A percentile compares a stretch with the other conserved stretches of the same genome.
phyloP scores from a whole-genome alignment of 1,140 invertebrate genomes.

The Drosophila triauraria region DNA sequence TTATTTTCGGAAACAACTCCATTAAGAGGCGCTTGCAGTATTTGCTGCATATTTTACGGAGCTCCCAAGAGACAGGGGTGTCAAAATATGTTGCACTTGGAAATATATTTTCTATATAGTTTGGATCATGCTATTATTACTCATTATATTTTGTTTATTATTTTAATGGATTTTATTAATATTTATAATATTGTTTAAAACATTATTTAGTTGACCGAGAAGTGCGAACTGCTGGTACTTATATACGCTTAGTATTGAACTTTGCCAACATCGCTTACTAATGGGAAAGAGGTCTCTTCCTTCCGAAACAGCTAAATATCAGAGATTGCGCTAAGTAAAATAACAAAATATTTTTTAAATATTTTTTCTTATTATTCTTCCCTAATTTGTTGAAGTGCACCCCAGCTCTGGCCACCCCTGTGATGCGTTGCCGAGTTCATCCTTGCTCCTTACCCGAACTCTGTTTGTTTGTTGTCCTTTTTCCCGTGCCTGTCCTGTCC shows the following conservation, averaged over 20 bases:
- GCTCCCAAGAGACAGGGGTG: slow-evolving; percentile 60
- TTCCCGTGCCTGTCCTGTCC: slow-evolving; percentile 42
- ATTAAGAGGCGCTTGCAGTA: slow-evolving; percentile 61
- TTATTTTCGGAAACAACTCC: slow-evolving; percentile 57
- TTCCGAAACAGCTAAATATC: too few relatives aligned
- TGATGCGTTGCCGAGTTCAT: slow-evolving; percentile 21
- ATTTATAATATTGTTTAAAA: too few relatives aligned
- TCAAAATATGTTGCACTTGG: slow-evolving; percentile 66
- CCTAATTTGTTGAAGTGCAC: background rate
- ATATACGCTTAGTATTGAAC: too few relatives aligned
- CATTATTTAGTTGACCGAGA: too few relatives aligned
- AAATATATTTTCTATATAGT: background rate
- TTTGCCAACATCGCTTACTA: too few relatives aligned
- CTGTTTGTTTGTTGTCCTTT: slow-evolving; percentile 77
- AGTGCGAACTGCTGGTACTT: too few relatives aligned
- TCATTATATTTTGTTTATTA: background rate
- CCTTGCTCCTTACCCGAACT: slow-evolving; percentile 11
- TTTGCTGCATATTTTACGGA: slow-evolving; percentile 59
- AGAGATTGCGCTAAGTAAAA: too few relatives aligned
- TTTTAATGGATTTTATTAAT: background rate
- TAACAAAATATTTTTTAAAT: too few relatives aligned
- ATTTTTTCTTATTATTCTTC: too few relatives aligned
- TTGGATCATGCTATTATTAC: background rate
- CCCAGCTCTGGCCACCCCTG: slow-evolving; percentile 23
- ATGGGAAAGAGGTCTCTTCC: too few relatives aligned